Percentiles rank a stretch among this genome's conserved stretches.
Conservation (phyloP, 2,888 invertebrate genomes). For the Glyphotaelius pellucidus region DNA sequence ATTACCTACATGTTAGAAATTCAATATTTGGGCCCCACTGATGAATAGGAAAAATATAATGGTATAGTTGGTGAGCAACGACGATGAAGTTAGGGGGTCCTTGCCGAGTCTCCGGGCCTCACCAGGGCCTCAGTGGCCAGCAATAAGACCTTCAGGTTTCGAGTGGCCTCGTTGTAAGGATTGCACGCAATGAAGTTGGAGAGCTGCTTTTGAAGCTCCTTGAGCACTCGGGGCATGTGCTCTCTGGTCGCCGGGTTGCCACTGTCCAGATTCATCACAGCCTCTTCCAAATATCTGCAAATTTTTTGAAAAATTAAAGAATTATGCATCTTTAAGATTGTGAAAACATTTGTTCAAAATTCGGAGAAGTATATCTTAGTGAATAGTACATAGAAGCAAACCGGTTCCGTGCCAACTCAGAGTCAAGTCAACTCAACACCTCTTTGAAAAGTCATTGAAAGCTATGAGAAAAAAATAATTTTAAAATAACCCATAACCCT, state of each 20-base stretch:
- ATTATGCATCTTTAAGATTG: no score
- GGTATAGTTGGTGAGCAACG: not conserved
- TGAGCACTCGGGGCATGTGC: slow-evolving; percentile 88
- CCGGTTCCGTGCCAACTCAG: no score
- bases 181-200: slow-evolving; percentile 81
- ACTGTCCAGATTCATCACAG: slow-evolving; percentile 88
- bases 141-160: slow-evolving; percentile 83
- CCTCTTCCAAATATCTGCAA: slow-evolving; percentile 90
- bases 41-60: not conserved
- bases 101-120: slow-evolving; percentile 29
- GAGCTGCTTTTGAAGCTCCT: slow-evolving; percentile 86
- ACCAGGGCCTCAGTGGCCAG: slow-evolving; percentile 79
- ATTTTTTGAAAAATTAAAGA: slow-evolving; percentile 14
- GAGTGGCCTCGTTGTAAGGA: slow-evolving; percentile 81
- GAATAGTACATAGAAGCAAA: not conserved
- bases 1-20: not conserved
- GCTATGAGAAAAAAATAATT: no score
- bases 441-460: no score
- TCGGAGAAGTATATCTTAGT: not conserved
- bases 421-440: no score
- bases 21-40: not conserved
- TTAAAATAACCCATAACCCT: no score
- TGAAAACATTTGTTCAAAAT: not conserved
- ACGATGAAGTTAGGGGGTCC: not conserved
- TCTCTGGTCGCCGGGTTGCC: slow-evolving; percentile 87